Conservation (phyloP, 2,113 vertebrate species). For the Phocoena sinus region DNA sequence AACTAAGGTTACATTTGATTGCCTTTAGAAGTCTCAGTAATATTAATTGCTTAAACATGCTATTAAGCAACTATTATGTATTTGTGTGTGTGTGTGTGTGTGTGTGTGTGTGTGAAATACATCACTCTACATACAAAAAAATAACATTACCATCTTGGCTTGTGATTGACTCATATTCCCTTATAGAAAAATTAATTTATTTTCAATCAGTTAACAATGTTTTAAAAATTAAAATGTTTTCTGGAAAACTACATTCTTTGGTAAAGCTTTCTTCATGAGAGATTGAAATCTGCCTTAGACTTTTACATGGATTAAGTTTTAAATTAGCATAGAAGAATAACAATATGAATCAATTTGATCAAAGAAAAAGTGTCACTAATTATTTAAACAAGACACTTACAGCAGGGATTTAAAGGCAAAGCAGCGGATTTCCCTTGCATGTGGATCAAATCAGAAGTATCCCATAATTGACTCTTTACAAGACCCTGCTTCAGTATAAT, state of each 20-base stretch:
- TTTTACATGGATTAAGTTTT: constrained; percentile 82
- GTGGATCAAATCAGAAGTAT: constrained; percentile 98
- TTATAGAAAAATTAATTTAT: constrained; percentile 33
- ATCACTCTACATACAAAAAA: background rate
- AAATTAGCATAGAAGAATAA: constrained; percentile 87
- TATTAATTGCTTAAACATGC: constrained; percentile 1
- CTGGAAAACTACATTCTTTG: constrained; percentile 75
- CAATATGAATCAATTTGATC: constrained; percentile 88
- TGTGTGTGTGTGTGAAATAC: constrained; percentile 45
- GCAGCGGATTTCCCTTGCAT: constrained; percentile 90
- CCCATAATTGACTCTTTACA: constrained; percentile 99
- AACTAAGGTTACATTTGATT: constrained; percentile 39
- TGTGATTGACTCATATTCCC: constrained; percentile 47
- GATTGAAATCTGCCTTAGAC: constrained; percentile 81
- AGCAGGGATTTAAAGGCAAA: constrained; percentile 82
- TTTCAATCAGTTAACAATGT: constrained; percentile 59
- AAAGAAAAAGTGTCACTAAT: constrained; percentile 91
- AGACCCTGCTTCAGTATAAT: constrained; percentile 94
- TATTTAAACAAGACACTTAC: constrained; percentile 90
- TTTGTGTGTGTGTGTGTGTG: background rate
- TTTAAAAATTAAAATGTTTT: constrained; percentile 74
- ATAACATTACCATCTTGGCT: constrained; percentile 11
- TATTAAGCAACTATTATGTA: constrained; percentile 44
- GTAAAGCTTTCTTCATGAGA: constrained; percentile 75
- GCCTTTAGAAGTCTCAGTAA: background rate